Base-by-base conservation (phyloP, 2,888 invertebrate genomes). In the Operophtera brumata region DNA sequence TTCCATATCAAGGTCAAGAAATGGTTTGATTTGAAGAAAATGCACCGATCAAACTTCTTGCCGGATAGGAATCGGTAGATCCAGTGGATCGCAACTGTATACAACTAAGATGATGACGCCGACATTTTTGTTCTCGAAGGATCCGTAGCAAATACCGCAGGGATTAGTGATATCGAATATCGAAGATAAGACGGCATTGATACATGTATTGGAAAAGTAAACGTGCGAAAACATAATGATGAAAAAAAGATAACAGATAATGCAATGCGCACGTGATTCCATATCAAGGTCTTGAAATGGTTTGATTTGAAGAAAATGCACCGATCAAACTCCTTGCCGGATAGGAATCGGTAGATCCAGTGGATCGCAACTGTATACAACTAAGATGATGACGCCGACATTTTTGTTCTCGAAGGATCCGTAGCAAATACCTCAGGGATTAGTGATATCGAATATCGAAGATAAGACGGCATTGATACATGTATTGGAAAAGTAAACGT, bases 341-440 rank as follows among this genome's bases (percentile, higher is more conserved):
- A n/a, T n/a, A n/a, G n/a, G n/a, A n/a, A n/a, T n/a, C n/a, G n/a
- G n/a, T n/a, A n/a, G n/a, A n/a, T n/a, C n/a, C n/a, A 59, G 56
- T 59, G 54, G 61, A 59, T 49, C 10, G 12, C 20, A 47, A 46
- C 66, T 65, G 66, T 70, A 67, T 67, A 62, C 69, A 44, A 47
- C 47, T 47, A 20, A 44, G 37, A 37, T 43, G 44, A 47, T 25
- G 41, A 43, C 13, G 49, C 44, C n/a, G 48, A 47, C 50, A 49
- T 44, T 47, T 35, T 43, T 47, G 42, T 59, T 49, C 47, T 43
- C 32, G 30, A 40, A 45, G 8, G 14, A 35, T 28, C 41, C 30
- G 28, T 28, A 41, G 37, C 48, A 53, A 41, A 39, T 25, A 25
- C 14, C 14, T 11, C 7, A n/a, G 10, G 20, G 11, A 44, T 53